Conservation (phyloP, 2,888 invertebrate species). For the Parnassius glacialis region DNA sequence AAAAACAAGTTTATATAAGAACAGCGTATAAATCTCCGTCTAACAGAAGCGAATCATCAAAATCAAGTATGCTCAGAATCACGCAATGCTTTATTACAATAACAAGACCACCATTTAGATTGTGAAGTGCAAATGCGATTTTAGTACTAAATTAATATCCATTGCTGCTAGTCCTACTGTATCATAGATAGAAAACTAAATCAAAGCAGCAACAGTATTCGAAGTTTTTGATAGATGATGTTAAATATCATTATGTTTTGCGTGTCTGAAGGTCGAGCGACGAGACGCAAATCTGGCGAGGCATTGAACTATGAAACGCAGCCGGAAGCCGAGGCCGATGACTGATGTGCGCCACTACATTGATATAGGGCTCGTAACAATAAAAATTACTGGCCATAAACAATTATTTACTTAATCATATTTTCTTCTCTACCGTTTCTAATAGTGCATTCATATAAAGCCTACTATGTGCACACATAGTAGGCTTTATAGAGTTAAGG, state of each 20-base stretch:
- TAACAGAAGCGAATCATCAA: conserved; percentile 10
- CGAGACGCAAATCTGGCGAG: conserved; percentile 53
- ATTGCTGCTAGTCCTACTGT: conserved; percentile 1
- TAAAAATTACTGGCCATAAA: neutral
- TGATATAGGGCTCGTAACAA: conserved; percentile 40
- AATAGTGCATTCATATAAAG: too few relatives aligned
- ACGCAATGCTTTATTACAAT: conserved; percentile 2
- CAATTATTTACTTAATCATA: too few relatives aligned
- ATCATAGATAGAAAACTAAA: neutral
- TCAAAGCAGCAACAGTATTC: conserved; percentile 13
- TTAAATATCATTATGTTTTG: conserved; percentile 26
- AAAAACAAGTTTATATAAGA: conserved; percentile 19
- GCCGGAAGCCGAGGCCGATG: conserved; percentile 70
- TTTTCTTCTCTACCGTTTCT: too few relatives aligned
- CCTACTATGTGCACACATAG: too few relatives aligned
- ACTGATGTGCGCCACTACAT: conserved; percentile 60
- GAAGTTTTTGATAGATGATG: conserved; percentile 26
- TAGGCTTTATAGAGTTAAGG: too few relatives aligned
- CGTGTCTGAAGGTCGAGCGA: conserved; percentile 57
- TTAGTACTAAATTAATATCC: conserved; percentile 1
- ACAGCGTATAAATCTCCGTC: conserved; percentile 13
- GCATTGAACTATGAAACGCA: conserved; percentile 70
- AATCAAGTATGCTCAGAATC: conserved; percentile 6
- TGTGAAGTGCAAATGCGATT: conserved; percentile 10
- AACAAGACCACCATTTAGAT: neutral